phyloP scores from a whole-genome alignment of 2,113 vertebrate species.

The Cebus imitator region DNA sequence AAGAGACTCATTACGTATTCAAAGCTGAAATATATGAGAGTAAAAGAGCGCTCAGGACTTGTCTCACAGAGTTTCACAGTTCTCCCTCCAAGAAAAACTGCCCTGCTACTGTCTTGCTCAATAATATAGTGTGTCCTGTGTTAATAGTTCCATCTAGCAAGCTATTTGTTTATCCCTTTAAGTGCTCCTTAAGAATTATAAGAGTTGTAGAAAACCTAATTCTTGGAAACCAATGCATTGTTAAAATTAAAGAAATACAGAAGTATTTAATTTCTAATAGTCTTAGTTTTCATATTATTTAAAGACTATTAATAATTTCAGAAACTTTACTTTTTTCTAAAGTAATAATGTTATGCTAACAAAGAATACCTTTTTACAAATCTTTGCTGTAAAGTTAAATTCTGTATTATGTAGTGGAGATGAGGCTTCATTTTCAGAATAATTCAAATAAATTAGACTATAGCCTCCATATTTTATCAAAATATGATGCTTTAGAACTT shows the following conservation, averaged over 20 bases:
- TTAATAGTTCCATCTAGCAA: neutral
- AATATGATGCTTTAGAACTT: conserved; percentile 6
- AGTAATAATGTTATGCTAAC: neutral
- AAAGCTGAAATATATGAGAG: neutral
- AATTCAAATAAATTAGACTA: conserved; percentile 43
- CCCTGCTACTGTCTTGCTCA: neutral
- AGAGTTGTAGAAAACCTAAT: neutral
- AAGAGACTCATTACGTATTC: neutral
- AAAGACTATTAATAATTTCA: conserved; percentile 46
- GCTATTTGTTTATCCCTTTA: neutral
- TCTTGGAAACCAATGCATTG: neutral
- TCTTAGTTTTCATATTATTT: conserved; percentile 5
- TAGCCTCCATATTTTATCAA: neutral
- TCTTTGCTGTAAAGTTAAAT: neutral
- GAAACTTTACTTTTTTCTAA: neutral
- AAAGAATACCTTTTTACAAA: neutral
- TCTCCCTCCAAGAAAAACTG: neutral
- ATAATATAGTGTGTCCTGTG: neutral
- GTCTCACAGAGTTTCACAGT: neutral
- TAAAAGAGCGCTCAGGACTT: neutral
- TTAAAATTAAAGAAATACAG: conserved; percentile 5
- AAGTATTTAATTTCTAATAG: conserved; percentile 29
- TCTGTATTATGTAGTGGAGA: neutral
- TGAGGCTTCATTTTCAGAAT: neutral
- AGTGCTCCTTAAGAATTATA: neutral